Evolutionary conservation across 2,797 vertebrate genomes (phyloP).

Genomic region (Melanotaenia nigrans): DNA sequence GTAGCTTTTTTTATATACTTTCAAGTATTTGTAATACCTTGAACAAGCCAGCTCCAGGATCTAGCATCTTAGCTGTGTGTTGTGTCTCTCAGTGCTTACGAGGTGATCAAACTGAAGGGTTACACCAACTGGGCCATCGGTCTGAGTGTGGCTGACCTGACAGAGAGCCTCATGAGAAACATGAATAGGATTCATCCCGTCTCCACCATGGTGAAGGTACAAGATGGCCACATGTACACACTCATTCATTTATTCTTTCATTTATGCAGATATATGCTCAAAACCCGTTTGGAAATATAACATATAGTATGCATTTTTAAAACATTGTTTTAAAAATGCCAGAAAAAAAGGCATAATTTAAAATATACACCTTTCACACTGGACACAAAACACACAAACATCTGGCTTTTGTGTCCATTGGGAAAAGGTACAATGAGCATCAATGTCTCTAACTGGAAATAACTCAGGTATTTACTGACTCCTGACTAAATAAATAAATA

Average conservation of each 20-base stretch:
- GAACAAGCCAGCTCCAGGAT: not conserved
- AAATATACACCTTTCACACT: not conserved
- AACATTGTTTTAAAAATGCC: no score
- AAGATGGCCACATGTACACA: not conserved
- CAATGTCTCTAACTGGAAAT: not conserved
- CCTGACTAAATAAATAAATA: not conserved
- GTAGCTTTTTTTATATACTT: not conserved
- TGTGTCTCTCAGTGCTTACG: constrained; percentile 87
- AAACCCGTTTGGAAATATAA: not conserved
- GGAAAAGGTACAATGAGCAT: not conserved
- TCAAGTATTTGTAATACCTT: not conserved
- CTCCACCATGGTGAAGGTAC: constrained; percentile 96
- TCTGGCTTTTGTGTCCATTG: not conserved
- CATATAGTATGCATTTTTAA: no score
- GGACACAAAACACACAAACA: not conserved
- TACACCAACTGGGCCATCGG: constrained; percentile 99
- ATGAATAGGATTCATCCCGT: constrained; percentile 91
- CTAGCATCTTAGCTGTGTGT: not conserved
- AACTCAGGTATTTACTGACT: not conserved
- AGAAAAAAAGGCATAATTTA: no score
- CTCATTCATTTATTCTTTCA: not conserved
- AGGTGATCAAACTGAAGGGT: constrained; percentile 96
- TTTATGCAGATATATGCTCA: not conserved
- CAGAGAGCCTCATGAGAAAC: constrained; percentile 93
- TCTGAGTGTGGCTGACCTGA: constrained; percentile 92